Conservation (phyloP, 64 coral and sea anemone species). For the Hydrozoanthus tunicans region DNA sequence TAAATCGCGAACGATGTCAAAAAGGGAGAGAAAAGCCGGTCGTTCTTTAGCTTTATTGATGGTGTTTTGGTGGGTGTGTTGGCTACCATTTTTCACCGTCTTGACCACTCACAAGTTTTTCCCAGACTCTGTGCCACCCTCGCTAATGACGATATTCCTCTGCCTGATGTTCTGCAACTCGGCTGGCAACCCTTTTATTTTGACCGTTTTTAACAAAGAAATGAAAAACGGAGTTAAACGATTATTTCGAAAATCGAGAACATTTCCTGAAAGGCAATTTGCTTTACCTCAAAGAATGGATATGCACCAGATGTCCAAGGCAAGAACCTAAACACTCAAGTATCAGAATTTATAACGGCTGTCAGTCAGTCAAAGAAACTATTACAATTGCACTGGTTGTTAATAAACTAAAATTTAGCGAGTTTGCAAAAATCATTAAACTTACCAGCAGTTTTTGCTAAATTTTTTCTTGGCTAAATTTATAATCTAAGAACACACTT, state of each 20-base stretch:
- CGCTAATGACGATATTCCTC: constrained; percentile 69
- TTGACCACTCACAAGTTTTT: constrained; percentile 78
- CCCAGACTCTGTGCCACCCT: constrained; percentile 46
- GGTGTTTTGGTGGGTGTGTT: constrained; percentile 75
- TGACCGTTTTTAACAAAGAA: constrained; percentile 67
- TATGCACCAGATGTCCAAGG: not conserved
- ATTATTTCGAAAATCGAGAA: not conserved
- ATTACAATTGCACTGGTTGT: not conserved
- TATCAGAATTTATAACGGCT: not conserved
- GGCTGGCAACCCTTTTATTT: constrained; percentile 68
- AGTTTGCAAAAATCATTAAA: too few species aligned
- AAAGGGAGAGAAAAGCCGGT: constrained; percentile 66
- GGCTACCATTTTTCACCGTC: constrained; percentile 78
- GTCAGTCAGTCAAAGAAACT: not conserved
- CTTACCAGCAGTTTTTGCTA: too few species aligned
- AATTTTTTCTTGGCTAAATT: too few species aligned
- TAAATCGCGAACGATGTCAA: constrained; percentile 34
- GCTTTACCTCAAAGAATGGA: not conserved
- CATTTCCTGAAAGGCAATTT: not conserved
- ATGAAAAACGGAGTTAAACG: constrained; percentile 60
- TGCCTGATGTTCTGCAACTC: constrained; percentile 80
- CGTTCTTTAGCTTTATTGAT: constrained; percentile 70
- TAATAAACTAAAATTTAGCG: not conserved
- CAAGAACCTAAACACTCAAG: not conserved
- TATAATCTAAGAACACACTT: too few species aligned